Base-by-base conservation (phyloP, 53 echinoderm and acorn worm genomes). In the Echinarachnius parma region DNA sequence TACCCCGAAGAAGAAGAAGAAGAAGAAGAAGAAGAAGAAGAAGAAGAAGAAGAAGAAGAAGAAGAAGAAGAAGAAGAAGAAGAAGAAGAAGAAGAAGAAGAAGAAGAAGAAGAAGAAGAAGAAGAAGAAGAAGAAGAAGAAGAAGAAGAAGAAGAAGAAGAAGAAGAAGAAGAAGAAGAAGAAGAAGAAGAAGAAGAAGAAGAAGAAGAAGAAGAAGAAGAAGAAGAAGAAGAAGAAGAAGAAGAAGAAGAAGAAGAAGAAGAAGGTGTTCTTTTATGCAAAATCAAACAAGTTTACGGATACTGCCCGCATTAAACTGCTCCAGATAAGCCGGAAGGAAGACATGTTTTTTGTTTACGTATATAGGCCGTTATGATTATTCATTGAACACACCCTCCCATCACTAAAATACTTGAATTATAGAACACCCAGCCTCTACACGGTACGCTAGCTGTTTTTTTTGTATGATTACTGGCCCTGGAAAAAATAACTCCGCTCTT, bases 1-100 rank as follows among this genome's bases (percentile, higher is more conserved):
- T n/a, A n/a, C n/a, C n/a, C n/a, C n/a, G 54, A 53, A 16, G 54
- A 53, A 9, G 8, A 53, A 53, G 54, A 53, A 53, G 54, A 16
- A 53, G 54, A 53, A 7, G 54, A 53, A 53, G 8, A 53, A 7
- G 54, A 53, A 53, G 54, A 53, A 9, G 54, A 53, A 53, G 54
- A 53, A 9, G 54, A 53, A 7, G 54, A 53, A 16, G 54, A 53
- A 9, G 54, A 7, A 9, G n/a, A 53, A 53, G 54, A 53, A 53
- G 54, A 53, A 53, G 54, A 53, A 9, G 54, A 53, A 9, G 54
- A 53, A 53, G 8, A 53, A 16, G 54, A 53, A 53, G n/a, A 45
- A 45, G 46, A 45, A 45, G n/a, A 53, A 53, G 54, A 53, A 53
- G 60, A 24, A 60, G 60, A 24, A 60, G 25, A 5, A 26, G 28